Base-by-base conservation (phyloP, 2,797 vertebrate genomes). In the Agapornis canus region DNA sequence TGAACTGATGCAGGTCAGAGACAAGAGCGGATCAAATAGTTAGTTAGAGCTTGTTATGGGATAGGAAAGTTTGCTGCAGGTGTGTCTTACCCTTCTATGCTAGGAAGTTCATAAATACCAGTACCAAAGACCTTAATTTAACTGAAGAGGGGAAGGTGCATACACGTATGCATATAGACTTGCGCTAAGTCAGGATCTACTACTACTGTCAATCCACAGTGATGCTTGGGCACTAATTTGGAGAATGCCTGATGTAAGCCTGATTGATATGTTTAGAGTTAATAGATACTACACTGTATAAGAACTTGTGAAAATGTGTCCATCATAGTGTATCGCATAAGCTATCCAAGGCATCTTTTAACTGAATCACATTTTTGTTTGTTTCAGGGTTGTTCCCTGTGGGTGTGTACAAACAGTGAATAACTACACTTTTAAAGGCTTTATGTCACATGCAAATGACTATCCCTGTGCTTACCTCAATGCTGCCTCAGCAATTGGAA, bases 391-490 rank as follows among this genome's bases (percentile, higher is more conserved):
- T 35, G 98, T 99, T 82, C 98, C 99, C 7, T 98, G 98, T 76
- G 98, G 98, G 20, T 97, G 97, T 73, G 95, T 99, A 89, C 99
- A 99, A 96, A 98, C 97, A 11, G 96, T 99, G 82, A 98, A 98
- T 42, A 99, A 99, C n/a, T 98, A 99, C 89, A 98, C 97, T 20
- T 99, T 99, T 95, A 97, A 79, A 54, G 99, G 99, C 75, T 99
- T 99, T 86, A 99, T 99, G 99, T 99, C 99, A 4, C 99, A 99
- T 95, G 78, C 98, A 0, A 98, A 99, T 73, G 91, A 95, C 14
- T 99, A 99, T 95, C 98, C 98, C 6, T 98, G 98, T 56, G 98
- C 99, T 51, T 99, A 99, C 97, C 98, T 99, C 95, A 99, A 99
- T 35, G 99, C 99, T 8, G 99, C 99, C 31, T 98, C 99, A 3